A percentile compares a stretch with the other conserved stretches of the same genome.
Conservation (phyloP, 2,797 vertebrate species). For the Danio kyathit region DNA sequence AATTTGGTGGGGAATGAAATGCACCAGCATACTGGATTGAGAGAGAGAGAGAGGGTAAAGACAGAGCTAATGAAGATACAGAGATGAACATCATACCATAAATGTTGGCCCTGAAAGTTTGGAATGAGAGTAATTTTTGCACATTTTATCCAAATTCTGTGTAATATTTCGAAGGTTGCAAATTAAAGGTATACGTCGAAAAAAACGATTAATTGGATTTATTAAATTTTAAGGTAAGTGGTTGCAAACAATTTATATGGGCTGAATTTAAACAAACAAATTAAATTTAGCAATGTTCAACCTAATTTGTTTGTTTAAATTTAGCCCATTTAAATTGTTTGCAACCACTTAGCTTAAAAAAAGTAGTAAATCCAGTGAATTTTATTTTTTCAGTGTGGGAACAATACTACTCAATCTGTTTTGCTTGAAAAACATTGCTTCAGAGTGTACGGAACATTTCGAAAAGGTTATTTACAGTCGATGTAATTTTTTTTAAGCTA, state of each 20-base stretch:
- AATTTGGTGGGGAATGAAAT: conserved; percentile 48
- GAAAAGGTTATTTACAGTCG: conserved; percentile 33
- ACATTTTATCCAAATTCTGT: conserved; percentile 21
- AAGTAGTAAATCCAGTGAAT: too few relatives aligned
- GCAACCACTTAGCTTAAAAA: too few relatives aligned
- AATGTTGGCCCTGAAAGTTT: conserved; percentile 19
- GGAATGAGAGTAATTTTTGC: conserved; percentile 7
- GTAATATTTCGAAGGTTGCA: conserved; percentile 38
- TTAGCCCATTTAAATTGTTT: too few relatives aligned
- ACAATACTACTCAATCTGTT: conserved; percentile 58
- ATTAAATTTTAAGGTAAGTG: too few relatives aligned
- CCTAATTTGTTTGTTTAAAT: too few relatives aligned
- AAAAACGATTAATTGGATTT: too few relatives aligned
- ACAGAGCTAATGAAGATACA: conserved; percentile 40
- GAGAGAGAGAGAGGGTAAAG: conserved; percentile 10
- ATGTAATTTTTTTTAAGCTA: not conserved
- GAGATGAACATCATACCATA: conserved; percentile 11
- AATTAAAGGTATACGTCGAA: not conserved
- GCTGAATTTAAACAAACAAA: too few relatives aligned
- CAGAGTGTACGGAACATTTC: conserved; percentile 59
- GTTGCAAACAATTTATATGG: too few relatives aligned
- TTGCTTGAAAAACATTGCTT: conserved; percentile 48
- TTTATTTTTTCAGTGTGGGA: not conserved
- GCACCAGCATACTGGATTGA: conserved; percentile 51
- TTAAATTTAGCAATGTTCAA: too few relatives aligned